Percentiles rank a stretch among this genome's conserved stretches.
Evolutionary conservation across 2,113 vertebrate genomes (phyloP).

Genomic region (Amphiprion percula): DNA sequence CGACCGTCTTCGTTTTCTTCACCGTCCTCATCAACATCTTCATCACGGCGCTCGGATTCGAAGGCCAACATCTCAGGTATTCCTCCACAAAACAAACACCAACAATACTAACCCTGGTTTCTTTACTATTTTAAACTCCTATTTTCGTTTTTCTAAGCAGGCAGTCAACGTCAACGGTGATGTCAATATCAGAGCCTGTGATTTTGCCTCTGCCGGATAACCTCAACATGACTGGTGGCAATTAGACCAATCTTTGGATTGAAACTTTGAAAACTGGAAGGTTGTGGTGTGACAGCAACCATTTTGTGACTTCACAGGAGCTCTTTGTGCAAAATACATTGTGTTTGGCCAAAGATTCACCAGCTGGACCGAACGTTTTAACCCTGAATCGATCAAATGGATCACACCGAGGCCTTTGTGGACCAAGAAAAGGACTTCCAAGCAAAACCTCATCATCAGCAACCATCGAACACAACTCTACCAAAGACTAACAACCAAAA

Average conservation of each 20-base stretch:
- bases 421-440: background rate
- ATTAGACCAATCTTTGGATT: constrained; percentile 18
- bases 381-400: background rate
- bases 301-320: background rate
- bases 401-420: background rate
- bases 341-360: background rate
- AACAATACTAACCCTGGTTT: background rate
- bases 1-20: constrained; percentile 91
- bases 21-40: constrained; percentile 94
- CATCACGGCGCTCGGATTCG: constrained; percentile 92
- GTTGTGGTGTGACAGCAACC: background rate
- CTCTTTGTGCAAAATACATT: background rate
- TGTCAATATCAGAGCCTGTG: background rate
- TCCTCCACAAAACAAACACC: background rate
- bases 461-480: background rate
- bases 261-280: background rate
- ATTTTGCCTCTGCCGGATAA: background rate
- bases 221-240: constrained; percentile 19
- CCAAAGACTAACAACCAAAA: background rate
- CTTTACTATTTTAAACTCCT: background rate
- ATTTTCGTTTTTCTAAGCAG: constrained; percentile 11
- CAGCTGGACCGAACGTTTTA: background rate
- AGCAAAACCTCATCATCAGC: background rate
- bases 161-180: rapidly evolving
- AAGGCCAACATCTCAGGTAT: constrained; percentile 52